Percentiles rank a stretch among this genome's conserved stretches.
Evolutionary conservation across 23 tunicate species (phyloP).

Genomic region (Diplosoma virens): DNA sequence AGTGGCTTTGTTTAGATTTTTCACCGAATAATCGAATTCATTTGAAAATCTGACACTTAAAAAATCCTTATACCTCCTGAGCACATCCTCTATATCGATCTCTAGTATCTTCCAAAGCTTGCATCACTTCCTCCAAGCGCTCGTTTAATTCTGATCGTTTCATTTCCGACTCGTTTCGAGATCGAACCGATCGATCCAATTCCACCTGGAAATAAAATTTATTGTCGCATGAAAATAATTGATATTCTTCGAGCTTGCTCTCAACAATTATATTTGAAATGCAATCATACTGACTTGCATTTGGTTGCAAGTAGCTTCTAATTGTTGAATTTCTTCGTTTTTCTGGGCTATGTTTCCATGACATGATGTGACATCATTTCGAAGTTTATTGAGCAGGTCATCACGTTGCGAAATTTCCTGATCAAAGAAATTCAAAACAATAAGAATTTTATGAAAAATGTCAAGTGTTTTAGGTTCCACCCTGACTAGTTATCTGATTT

Average conservation of each 20-base stretch:
- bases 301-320: slow-evolving; percentile 86
- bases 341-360: slow-evolving; percentile 53
- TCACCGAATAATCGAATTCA: too few relatives aligned
- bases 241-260: too few relatives aligned
- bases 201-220: slow-evolving; percentile 27
- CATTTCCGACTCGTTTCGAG: slow-evolving; percentile 48
- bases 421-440: too few relatives aligned
- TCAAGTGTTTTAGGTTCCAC: too few relatives aligned
- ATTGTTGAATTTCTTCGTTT: slow-evolving; percentile 60
- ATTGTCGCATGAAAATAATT: too few relatives aligned
- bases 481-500: too few relatives aligned
- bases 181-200: slow-evolving; percentile 55
- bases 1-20: too few relatives aligned
- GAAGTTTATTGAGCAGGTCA: slow-evolving; percentile 49
- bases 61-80: too few relatives aligned
- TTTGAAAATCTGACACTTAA: too few relatives aligned
- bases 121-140: slow-evolving; percentile 54
- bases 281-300: slow-evolving; percentile 59
- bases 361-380: slow-evolving; percentile 43
- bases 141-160: slow-evolving; percentile 32
- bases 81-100: slow-evolving; percentile 62
- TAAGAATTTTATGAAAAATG: too few relatives aligned
- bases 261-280: too few relatives aligned
- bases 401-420: slow-evolving; percentile 84
- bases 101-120: slow-evolving; percentile 69